Evolutionary conservation across 35 echinoderm and acorn worm species (phyloP).

Genomic region (Ophioderma brevispina): DNA sequence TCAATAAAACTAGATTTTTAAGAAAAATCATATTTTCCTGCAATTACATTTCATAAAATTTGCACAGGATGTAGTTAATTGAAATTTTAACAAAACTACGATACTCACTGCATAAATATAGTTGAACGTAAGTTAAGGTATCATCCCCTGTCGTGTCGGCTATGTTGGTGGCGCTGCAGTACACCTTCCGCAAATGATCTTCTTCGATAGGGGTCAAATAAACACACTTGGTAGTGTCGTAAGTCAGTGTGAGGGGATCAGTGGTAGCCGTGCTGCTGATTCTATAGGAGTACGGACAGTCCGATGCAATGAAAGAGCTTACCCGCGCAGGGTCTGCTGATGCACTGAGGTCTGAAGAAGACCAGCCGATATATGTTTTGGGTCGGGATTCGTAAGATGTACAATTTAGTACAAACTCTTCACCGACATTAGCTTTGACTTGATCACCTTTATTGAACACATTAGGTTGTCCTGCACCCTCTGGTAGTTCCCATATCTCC

Average conservation of each 20-base stretch:
- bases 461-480: too few relatives aligned
- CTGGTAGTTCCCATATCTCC: too few relatives aligned
- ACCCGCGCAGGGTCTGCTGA: neutral
- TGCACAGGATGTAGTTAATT: too few relatives aligned
- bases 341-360: neutral
- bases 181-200: neutral
- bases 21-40: too few relatives aligned
- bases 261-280: neutral
- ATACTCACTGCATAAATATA: neutral
- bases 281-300: neutral
- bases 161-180: neutral
- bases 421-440: too few relatives aligned
- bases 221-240: neutral
- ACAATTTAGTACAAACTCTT: neutral
- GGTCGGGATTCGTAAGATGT: neutral
- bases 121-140: neutral
- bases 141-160: neutral
- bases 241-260: neutral
- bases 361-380: neutral
- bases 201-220: neutral
- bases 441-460: too few relatives aligned
- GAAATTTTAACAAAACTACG: neutral
- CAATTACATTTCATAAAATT: too few relatives aligned
- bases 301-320: neutral
- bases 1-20: too few relatives aligned